phyloP scores from a whole-genome alignment of 2,888 invertebrate genomes.

The Pachycephus smyrnensis region DNA sequence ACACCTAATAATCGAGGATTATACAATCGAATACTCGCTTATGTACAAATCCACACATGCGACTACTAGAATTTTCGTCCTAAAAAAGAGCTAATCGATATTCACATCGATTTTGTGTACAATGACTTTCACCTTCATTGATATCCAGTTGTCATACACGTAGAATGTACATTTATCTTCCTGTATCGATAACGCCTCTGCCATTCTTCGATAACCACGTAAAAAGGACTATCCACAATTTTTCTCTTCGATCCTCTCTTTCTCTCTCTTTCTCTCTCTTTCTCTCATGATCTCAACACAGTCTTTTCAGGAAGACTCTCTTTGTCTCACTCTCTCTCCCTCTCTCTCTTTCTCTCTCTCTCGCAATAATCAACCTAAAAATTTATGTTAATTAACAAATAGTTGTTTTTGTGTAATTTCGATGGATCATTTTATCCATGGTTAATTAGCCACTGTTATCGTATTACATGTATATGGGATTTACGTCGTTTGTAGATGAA shows the following conservation, averaged over 20 bases:
- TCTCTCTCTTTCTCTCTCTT: not conserved
- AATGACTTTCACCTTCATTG: not conserved
- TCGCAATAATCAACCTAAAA: not conserved
- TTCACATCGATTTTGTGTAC: not conserved
- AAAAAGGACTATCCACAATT: too few species aligned
- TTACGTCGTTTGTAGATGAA: slow-evolving; percentile 76
- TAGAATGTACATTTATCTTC: not conserved
- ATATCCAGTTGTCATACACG: not conserved
- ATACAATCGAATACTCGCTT: not conserved
- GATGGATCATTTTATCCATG: not conserved
- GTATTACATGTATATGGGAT: slow-evolving; percentile 32
- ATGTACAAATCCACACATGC: not conserved
- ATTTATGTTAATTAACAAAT: not conserved
- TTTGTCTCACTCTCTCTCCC: not conserved
- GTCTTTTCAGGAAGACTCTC: not conserved
- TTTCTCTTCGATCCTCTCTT: not conserved
- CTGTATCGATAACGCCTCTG: not conserved
- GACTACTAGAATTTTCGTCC: not conserved
- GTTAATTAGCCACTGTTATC: slow-evolving; percentile 3
- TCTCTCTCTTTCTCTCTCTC: not conserved
- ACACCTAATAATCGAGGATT: not conserved
- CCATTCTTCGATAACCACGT: not conserved
- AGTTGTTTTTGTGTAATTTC: not conserved
- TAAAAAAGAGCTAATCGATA: not conserved
- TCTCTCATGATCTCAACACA: too few species aligned